Evolutionary conservation across 1,140 invertebrate species (phyloP), one percentile per base, ranked within the genome.

Genomic region (Drosophila quadrilineata): DNA sequence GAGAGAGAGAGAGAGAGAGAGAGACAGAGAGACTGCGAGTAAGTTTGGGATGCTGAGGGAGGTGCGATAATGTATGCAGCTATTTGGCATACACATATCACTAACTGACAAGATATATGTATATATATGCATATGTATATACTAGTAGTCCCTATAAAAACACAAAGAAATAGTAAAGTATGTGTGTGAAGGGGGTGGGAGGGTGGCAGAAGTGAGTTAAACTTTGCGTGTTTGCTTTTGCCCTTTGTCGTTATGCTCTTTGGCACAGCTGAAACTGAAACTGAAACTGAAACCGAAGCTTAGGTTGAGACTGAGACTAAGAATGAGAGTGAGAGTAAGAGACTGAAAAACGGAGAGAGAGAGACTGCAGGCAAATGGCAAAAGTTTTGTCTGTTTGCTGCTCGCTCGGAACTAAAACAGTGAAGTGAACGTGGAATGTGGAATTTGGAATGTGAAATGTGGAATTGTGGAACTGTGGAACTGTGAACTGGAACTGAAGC

Each of bases 361-460:
- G n/a, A n/a, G n/a, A n/a, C n/a, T 48, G 64, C 64, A 77, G 75
- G 69, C 75, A 77, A 79, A 74, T 77, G 75, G 75, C 40, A 73
- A 79, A 77, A 77, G 58, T 79, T 77, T 79, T 41, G 26, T 28
- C 24, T 33, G 4, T 4, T 9, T 6, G 6, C 40, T n/a, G 12
- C 8, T 16, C 12, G 26, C 53, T 43, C 31, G 40, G 22, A 52
- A 36, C 31, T 28, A 43, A 58, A 35, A 40, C 33, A n/a, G n/a
- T n/a, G n/a, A n/a, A n/a, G n/a, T 48, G 22, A 41, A 58, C 41
- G 9, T 41, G 45, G 38, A 65, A 28, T 31, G n/a, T 56, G 29
- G 29, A 56, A 9, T 35, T n/a, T 59, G 12, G 28, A 28, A 17
- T 10, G 2, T 9, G 38, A 22, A 22, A 4, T 9, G 36, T 14